These are phyloP conservation scores for Catamblyrhynchus diadema DNA, from an alignment of 2,797 vertebrate genomes.

Conservation along the genomic window DNA sequence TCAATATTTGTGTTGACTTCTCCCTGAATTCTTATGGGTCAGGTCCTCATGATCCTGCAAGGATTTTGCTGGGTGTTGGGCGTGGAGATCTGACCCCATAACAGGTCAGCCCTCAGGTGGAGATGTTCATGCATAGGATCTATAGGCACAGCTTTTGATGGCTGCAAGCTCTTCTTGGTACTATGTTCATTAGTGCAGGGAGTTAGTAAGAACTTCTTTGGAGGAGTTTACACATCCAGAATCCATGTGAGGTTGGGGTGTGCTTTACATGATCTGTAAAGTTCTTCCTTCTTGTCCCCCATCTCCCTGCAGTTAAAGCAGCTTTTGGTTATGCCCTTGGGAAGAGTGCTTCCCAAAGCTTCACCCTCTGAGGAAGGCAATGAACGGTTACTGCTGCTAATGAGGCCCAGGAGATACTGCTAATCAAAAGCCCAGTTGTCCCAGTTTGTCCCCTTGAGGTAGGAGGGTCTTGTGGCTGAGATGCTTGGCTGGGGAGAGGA, in stretches of 20 bases:
- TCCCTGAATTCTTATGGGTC: not conserved
- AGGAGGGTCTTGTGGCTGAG: not conserved
- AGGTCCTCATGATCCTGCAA: not conserved
- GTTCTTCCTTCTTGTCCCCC: not conserved
- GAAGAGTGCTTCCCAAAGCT: not conserved
- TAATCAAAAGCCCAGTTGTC: not conserved
- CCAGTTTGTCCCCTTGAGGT: not conserved
- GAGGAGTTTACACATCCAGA: not conserved
- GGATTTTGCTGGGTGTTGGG: not conserved
- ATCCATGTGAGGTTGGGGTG: not conserved
- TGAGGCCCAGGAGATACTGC: not conserved
- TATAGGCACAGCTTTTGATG: not conserved
- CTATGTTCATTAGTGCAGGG: not conserved
- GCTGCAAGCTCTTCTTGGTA: not conserved
- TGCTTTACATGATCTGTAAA: not conserved
- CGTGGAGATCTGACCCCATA: not conserved
- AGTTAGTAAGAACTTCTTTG: not conserved
- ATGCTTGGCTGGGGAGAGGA: not conserved
- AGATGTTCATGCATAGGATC: not conserved
- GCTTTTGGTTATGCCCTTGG: not conserved
- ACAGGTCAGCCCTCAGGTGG: too few species aligned
- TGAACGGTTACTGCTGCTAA: not conserved
- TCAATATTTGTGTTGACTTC: not conserved
- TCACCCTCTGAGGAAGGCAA: not conserved
- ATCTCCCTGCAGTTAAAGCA: not conserved